Percentiles rank a stretch among this genome's conserved stretches.
These are phyloP conservation scores for Tetragonula carbonaria DNA, from an alignment of 2,888 invertebrate genomes.

Conservation along the genomic window DNA sequence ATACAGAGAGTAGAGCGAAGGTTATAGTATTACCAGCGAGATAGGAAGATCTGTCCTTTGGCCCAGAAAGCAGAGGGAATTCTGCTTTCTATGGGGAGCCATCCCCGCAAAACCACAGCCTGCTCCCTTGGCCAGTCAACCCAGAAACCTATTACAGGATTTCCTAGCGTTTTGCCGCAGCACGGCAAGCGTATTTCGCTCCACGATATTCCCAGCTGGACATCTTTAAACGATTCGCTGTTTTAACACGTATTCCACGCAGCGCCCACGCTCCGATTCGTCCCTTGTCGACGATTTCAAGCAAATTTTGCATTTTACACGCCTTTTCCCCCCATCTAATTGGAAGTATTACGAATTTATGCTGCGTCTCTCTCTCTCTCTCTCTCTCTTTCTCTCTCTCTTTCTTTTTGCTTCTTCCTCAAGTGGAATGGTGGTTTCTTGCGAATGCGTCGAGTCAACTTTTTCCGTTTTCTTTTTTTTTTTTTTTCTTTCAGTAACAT, in stretches of 20 bases:
- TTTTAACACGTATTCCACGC: constrained; percentile 41
- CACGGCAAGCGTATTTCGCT: constrained; percentile 73
- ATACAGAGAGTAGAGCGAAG: constrained; percentile 24
- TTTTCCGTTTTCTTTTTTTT: not conserved
- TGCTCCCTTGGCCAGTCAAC: constrained; percentile 67
- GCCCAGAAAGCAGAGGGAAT: constrained; percentile 53
- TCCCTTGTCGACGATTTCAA: not conserved
- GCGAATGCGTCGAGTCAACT: not conserved
- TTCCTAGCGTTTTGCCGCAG: constrained; percentile 74
- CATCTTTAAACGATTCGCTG: constrained; percentile 52
- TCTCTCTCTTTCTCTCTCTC: too few relatives aligned
- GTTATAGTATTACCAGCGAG: constrained; percentile 45
- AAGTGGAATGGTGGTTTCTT: not conserved
- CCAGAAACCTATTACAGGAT: constrained; percentile 75
- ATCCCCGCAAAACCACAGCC: constrained; percentile 67
- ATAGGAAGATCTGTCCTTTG: constrained; percentile 59
- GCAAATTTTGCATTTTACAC: not conserved
- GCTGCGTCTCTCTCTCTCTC: not conserved
- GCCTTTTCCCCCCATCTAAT: not conserved
- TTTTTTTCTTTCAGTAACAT: too few relatives aligned
- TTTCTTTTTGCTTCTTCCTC: not conserved
- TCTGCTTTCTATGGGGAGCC: constrained; percentile 49
- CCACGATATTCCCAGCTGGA: constrained; percentile 47
- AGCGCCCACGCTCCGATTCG: not conserved
- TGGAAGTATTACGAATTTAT: not conserved